A percentile compares a stretch with the other conserved stretches of the same genome.
Conservation (phyloP, 2,888 invertebrate genomes). For the Conops quadrifasciatus region DNA sequence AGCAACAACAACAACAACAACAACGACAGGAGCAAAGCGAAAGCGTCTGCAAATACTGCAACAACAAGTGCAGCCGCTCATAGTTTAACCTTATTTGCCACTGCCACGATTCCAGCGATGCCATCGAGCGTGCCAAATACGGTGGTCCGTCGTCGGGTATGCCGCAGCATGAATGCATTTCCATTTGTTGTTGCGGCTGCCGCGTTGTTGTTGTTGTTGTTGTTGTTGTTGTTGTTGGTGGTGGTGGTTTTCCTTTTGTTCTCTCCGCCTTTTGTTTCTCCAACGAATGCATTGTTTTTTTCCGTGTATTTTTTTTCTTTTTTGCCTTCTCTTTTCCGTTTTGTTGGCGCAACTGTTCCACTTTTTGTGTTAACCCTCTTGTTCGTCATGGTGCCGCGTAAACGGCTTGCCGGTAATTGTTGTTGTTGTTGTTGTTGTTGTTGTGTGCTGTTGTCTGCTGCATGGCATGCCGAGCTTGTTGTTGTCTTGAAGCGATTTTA, state of each 20-base stretch:
- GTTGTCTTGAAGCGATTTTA: slow-evolving; percentile 25
- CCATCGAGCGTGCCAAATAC: slow-evolving; percentile 33
- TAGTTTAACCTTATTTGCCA: slow-evolving; percentile 35
- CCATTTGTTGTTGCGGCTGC: slow-evolving; percentile 6
- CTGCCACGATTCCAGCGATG: slow-evolving; percentile 31
- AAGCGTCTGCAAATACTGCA: neutral
- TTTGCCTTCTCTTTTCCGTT: slow-evolving; percentile 4
- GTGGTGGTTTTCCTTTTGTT: slow-evolving; percentile 11
- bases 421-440: neutral
- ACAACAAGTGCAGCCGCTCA: slow-evolving; percentile 33
- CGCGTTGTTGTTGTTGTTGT: slow-evolving; percentile 19
- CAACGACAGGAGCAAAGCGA: slow-evolving; percentile 21
- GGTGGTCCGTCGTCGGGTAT: slow-evolving; percentile 17
- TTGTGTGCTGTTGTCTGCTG: slow-evolving; percentile 23
- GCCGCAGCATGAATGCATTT: slow-evolving; percentile 23
- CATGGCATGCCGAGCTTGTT: slow-evolving; percentile 19
- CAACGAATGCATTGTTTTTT: neutral
- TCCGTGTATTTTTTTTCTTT: slow-evolving; percentile 1
- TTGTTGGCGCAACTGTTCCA: slow-evolving; percentile 39
- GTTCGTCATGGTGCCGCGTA: slow-evolving; percentile 29
- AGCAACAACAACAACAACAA: slow-evolving; percentile 24
- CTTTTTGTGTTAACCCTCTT: slow-evolving; percentile 22
- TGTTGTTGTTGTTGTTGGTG: neutral
- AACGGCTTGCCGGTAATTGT: neutral
- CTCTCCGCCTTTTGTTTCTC: neutral